phyloP scores from a whole-genome alignment of 1,140 invertebrate genomes.

The Aporrectodea caliginosa region DNA sequence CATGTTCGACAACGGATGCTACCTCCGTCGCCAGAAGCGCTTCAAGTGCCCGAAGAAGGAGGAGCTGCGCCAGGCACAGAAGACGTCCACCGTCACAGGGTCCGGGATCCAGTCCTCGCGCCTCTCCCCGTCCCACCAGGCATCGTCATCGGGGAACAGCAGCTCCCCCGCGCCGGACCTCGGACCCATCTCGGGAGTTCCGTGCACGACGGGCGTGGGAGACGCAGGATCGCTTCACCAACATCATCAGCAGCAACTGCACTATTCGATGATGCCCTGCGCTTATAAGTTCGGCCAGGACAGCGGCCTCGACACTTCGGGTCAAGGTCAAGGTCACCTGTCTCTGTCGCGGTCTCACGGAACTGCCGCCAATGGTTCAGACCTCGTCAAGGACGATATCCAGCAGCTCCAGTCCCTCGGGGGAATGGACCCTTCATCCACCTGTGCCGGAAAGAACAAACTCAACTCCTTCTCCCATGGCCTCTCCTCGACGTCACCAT shows the following conservation, averaged over 20 bases:
- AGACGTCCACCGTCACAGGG: background rate
- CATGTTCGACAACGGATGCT: slow-evolving; percentile 22
- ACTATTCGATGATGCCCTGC: too few species aligned
- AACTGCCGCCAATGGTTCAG: too few species aligned
- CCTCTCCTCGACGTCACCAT: background rate
- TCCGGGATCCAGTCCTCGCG: background rate
- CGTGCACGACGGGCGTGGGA: background rate
- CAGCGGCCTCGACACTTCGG: too few species aligned
- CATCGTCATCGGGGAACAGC: slow-evolving; percentile 1
- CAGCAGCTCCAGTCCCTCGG: background rate
- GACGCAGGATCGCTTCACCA: background rate
- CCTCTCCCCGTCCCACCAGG: background rate
- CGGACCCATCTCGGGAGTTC: background rate
- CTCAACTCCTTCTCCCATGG: background rate
- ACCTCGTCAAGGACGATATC: too few species aligned
- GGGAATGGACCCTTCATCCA: background rate
- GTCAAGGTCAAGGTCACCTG: too few species aligned
- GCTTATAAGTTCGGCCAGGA: too few species aligned
- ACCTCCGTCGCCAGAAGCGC: slow-evolving; percentile 19
- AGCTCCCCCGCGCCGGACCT: background rate
- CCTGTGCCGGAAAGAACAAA: background rate
- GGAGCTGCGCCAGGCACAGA: slow-evolving; percentile 6
- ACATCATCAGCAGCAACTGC: slow-evolving; percentile 1
- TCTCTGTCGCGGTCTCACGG: too few species aligned
- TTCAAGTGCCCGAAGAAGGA: slow-evolving; percentile 21